Percentiles rank a stretch among this genome's conserved stretches.
Evolutionary conservation across 2,888 invertebrate species (phyloP).

Genomic region (Gasteruption jaculator): DNA sequence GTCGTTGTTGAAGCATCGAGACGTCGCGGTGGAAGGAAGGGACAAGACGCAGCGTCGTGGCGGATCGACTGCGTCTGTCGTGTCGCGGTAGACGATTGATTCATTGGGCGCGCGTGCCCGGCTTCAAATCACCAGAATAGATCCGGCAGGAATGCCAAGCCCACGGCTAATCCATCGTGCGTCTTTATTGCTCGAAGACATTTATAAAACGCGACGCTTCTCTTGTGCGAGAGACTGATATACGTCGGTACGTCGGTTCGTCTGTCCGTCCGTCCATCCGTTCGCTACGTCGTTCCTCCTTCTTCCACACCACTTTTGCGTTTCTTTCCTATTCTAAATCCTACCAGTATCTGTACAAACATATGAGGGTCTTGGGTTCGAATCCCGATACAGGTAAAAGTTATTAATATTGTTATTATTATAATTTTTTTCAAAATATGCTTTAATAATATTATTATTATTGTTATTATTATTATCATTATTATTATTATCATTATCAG

Average conservation of each 20-base stretch:
- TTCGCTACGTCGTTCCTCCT: slow-evolving; percentile 5
- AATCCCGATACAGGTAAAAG: too few relatives aligned
- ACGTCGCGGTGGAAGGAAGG: slow-evolving; percentile 11
- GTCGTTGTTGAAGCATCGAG: slow-evolving; percentile 18
- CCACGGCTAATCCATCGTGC: slow-evolving; percentile 48
- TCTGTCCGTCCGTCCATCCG: not conserved
- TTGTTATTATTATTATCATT: too few relatives aligned
- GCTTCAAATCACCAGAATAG: slow-evolving; percentile 52
- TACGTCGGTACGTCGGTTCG: slow-evolving; percentile 14
- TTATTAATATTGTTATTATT: too few relatives aligned
- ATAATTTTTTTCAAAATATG: too few relatives aligned
- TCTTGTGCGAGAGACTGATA: slow-evolving; percentile 11
- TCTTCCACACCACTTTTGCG: not conserved
- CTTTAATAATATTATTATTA: too few relatives aligned
- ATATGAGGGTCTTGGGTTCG: too few relatives aligned
- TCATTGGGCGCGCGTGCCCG: slow-evolving; percentile 52
- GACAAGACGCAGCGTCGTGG: slow-evolving; percentile 21
- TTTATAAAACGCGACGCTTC: slow-evolving; percentile 39
- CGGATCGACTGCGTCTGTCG: slow-evolving; percentile 23
- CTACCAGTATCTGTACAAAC: too few relatives aligned
- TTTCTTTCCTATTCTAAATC: slow-evolving; percentile 4
- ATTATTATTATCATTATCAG: too few relatives aligned
- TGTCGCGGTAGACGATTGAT: slow-evolving; percentile 47
- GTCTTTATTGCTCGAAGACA: slow-evolving; percentile 48
- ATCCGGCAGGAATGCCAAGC: slow-evolving; percentile 45